phyloP scores from a whole-genome alignment of 2,888 invertebrate species.

The Diploptera punctata region DNA sequence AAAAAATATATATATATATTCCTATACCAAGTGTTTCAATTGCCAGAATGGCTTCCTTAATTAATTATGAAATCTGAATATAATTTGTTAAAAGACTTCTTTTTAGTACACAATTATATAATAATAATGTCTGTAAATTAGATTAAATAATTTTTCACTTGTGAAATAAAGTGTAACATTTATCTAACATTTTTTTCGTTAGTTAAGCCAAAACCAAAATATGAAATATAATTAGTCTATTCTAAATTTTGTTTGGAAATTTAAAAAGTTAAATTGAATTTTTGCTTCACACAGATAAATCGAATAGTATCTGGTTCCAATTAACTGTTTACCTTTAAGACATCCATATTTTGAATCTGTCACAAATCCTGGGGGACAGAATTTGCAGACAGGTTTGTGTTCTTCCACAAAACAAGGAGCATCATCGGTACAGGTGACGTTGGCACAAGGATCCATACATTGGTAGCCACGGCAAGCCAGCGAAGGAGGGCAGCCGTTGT shows the following conservation, averaged over 20 bases:
- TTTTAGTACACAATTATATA: too few relatives aligned
- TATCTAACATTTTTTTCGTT: not conserved
- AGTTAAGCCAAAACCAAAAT: conserved; percentile 33
- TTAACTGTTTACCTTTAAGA: conserved; percentile 84
- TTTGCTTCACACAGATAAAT: not conserved
- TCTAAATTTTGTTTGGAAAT: conserved; percentile 21
- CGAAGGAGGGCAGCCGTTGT: conserved; percentile 85
- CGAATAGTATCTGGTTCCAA: not conserved
- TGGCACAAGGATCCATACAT: conserved; percentile 89
- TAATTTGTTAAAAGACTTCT: conserved; percentile 7
- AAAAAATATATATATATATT: conserved; percentile 32
- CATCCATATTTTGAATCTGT: conserved; percentile 93
- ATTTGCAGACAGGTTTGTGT: conserved; percentile 95
- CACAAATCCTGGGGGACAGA: conserved; percentile 93
- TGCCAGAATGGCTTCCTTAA: conserved; percentile 15
- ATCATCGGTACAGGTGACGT: conserved; percentile 81
- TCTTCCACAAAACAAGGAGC: conserved; percentile 94
- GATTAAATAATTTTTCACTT: not conserved
- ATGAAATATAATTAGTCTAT: conserved; percentile 33
- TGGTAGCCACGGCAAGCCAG: conserved; percentile 87
- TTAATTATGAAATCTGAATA: not conserved
- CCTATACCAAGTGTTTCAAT: conserved; percentile 1
- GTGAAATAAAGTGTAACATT: not conserved
- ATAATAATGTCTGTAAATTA: conserved; percentile 11
- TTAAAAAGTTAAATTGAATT: not conserved